Evolutionary conservation across 2,888 invertebrate genomes (phyloP).

Genomic region (Dione vanillae): DNA sequence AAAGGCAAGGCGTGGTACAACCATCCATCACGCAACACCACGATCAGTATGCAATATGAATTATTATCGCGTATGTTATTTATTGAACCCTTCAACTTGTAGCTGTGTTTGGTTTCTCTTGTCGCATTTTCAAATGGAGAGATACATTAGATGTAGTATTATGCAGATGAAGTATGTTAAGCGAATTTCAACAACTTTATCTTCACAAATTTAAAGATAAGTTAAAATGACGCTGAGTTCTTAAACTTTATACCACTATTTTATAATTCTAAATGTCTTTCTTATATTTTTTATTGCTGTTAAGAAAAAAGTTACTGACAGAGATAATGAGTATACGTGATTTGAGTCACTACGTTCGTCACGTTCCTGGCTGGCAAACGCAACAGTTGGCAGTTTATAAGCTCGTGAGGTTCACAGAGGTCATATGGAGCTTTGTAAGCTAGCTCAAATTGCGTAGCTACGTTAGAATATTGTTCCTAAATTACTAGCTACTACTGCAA

Average conservation of each 20-base stretch:
- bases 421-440: constrained; percentile 32
- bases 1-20: constrained; percentile 35
- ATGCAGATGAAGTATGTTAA: constrained; percentile 24
- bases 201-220: too few species aligned
- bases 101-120: constrained; percentile 67
- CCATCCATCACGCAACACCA: constrained; percentile 49
- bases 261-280: neutral
- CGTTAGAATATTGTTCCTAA: constrained; percentile 26
- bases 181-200: neutral
- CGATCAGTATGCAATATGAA: constrained; percentile 59
- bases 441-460: constrained; percentile 34
- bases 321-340: constrained; percentile 28
- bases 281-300: neutral
- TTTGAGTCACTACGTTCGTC: constrained; percentile 20
- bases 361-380: constrained; percentile 41
- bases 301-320: constrained; percentile 1
- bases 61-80: constrained; percentile 68
- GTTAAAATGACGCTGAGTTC: too few species aligned
- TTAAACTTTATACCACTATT: too few species aligned
- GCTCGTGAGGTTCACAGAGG: constrained; percentile 45
- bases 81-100: constrained; percentile 58
- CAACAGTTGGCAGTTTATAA: constrained; percentile 37
- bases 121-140: constrained; percentile 57
- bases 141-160: constrained; percentile 45
- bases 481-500: neutral